A percentile compares a stretch with the other conserved stretches of the same genome.
Evolutionary conservation across 2,797 vertebrate genomes (phyloP).

Genomic region (Dicrostonyx torquatus): DNA sequence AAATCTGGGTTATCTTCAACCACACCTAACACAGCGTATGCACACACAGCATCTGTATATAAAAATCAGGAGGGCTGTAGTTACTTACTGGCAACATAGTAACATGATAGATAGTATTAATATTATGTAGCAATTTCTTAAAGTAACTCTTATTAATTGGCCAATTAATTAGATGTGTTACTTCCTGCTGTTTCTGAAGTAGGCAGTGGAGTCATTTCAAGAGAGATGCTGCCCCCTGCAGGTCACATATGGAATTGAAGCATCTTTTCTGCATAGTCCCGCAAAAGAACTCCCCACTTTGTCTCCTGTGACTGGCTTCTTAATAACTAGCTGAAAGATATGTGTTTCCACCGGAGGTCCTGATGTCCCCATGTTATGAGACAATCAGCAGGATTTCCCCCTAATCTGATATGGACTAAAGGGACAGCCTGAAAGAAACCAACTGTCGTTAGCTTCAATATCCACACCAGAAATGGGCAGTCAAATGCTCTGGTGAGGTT

Average conservation of each 20-base stretch:
- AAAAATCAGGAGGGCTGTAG: conserved; percentile 14
- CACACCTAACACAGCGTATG: conserved; percentile 25
- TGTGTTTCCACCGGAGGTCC: background rate
- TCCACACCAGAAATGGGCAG: background rate
- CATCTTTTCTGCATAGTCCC: accelerated
- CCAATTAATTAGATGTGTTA: conserved; percentile 49
- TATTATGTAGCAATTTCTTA: background rate
- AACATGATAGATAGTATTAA: background rate
- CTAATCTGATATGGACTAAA: background rate
- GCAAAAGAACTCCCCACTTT: background rate
- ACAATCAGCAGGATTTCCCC: background rate
- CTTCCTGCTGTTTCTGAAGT: background rate
- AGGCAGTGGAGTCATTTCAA: background rate
- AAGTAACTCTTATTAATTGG: conserved; percentile 15
- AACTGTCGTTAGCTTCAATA: background rate
- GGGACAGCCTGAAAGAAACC: background rate
- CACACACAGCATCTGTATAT: background rate
- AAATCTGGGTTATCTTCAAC: background rate
- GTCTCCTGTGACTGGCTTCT: background rate
- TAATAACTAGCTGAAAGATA: conserved; percentile 56
- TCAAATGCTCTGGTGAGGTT: background rate
- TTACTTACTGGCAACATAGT: conserved; percentile 42
- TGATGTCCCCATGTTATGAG: background rate
- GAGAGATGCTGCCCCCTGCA: background rate
- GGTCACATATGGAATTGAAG: background rate